A percentile compares a stretch with the other conserved stretches of the same genome.
Conservation (phyloP, 2,113 vertebrate genomes). For the Scophthalmus maximus region DNA sequence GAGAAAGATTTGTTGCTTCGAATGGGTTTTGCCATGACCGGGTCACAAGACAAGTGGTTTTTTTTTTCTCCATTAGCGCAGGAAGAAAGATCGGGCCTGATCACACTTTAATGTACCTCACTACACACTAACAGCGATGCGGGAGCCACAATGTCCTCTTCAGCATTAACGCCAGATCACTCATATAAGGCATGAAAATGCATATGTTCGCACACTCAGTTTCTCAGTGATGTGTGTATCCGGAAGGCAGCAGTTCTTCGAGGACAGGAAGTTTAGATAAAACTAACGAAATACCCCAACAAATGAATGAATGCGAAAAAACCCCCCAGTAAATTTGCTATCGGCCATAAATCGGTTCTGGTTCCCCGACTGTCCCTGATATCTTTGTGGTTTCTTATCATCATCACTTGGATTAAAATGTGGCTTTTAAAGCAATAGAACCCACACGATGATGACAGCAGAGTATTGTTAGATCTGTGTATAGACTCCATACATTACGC, state of each 20-base stretch:
- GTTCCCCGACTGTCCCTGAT: background rate
- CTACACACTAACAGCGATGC: background rate
- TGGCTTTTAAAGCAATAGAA: background rate
- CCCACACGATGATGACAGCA: background rate
- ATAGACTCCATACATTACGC: slow-evolving; percentile 1
- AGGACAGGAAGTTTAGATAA: no score
- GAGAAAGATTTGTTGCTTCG: no score
- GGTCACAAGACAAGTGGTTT: no score
- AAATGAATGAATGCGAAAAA: background rate
- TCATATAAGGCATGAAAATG: background rate
- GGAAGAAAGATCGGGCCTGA: background rate
- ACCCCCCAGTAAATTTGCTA: background rate
- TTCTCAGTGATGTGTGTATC: no score
- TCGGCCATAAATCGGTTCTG: background rate
- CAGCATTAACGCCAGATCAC: background rate
- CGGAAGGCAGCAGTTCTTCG: no score
- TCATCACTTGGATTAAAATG: background rate
- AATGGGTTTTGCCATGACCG: background rate
- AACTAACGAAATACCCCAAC: background rate
- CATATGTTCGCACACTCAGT: background rate
- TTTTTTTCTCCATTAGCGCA: slow-evolving; percentile 2
- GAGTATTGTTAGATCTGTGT: slow-evolving; percentile 3
- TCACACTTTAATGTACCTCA: background rate
- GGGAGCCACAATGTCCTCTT: background rate
- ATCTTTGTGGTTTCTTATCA: background rate